phyloP scores from a whole-genome alignment of 2,888 invertebrate species.

The Gerris lacustris region DNA sequence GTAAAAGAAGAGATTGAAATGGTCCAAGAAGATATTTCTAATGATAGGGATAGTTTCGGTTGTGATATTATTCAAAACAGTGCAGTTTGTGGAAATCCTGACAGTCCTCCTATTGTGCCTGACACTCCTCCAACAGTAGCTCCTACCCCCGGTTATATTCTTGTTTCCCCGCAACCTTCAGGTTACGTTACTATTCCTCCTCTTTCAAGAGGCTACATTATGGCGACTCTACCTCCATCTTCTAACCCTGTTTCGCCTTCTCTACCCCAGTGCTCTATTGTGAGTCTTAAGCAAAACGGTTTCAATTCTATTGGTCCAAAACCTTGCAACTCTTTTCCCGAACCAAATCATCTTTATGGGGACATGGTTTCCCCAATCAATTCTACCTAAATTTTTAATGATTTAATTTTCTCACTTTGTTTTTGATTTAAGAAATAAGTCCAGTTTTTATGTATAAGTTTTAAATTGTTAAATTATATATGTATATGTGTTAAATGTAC shows the following conservation, averaged over 20 bases:
- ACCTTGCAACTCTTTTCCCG: neutral
- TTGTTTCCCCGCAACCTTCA: neutral
- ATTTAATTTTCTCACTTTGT: no score
- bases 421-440: no score
- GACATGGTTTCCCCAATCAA: neutral
- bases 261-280: neutral
- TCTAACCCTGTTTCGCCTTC: neutral
- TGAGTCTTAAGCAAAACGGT: neutral
- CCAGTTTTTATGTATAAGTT: neutral
- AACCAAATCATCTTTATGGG: neutral
- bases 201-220: neutral
- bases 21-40: neutral
- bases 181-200: neutral
- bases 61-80: neutral
- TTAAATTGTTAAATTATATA: neutral
- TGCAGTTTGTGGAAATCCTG: neutral
- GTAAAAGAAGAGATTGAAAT: neutral
- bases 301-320: neutral
- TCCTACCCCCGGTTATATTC: neutral
- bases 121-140: neutral
- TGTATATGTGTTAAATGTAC: constrained; percentile 2
- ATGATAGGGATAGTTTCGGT: neutral
- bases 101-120: no score
- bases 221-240: neutral
- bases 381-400: neutral